Evolutionary conservation across 2,113 vertebrate species (phyloP).

Genomic region (Sialia sialis): DNA sequence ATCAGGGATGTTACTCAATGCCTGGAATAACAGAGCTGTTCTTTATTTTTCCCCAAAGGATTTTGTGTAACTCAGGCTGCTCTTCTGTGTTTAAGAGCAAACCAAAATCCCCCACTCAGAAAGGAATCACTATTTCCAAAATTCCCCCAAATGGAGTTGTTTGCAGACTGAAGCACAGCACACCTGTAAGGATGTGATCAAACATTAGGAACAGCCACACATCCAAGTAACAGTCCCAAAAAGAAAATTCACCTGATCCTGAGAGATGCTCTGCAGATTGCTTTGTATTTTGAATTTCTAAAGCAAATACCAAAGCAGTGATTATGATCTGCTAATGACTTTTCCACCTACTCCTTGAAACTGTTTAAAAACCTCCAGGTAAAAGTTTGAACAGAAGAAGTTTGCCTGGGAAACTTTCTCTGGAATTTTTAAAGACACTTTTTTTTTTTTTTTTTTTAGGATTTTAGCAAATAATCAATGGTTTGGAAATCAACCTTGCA

Average conservation of each 20-base stretch:
- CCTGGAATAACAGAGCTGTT: not conserved
- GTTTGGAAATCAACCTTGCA: not conserved
- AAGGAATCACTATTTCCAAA: not conserved
- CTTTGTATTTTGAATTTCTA: not conserved
- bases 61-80: not conserved
- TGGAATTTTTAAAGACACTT: not conserved
- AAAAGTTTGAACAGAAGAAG: not conserved
- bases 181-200: not conserved
- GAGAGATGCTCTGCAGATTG: not conserved
- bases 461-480: not conserved
- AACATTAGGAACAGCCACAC: accelerated
- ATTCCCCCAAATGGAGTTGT: not conserved
- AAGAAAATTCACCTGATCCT: not conserved
- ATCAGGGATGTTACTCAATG: not conserved
- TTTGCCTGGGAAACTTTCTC: not conserved
- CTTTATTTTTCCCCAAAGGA: not conserved
- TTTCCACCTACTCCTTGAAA: not conserved
- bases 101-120: not conserved
- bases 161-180: not conserved
- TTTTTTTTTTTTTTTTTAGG: too few relatives aligned
- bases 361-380: not conserved
- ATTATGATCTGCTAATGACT: not conserved
- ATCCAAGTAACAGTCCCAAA: not conserved
- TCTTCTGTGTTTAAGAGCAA: not conserved
- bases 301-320: not conserved